Evolutionary conservation across 1,140 invertebrate species (phyloP), one percentile per base, ranked within the genome.

Genomic region (Acyrthosiphon pisum): DNA sequence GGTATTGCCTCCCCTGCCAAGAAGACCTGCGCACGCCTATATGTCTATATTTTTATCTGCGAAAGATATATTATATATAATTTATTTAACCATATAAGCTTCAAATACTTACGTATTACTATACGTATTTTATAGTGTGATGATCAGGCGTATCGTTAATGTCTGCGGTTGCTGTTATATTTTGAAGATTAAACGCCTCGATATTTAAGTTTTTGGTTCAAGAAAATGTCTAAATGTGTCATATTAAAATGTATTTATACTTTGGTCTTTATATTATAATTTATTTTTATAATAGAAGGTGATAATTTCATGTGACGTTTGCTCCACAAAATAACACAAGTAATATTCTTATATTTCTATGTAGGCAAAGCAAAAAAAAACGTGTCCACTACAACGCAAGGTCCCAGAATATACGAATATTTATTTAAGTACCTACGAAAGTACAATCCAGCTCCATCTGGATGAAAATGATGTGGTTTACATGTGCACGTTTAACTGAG

Each of bases 381-480:
- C 87, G 87, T 48, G 86, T 44, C 37, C 83, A 41, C 41, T 86
- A 86, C 60, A 76, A 76, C 60, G 60, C 60, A 76, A 76, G 60
- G 60, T 35, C 60, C n/a, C 60, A n/a, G 14, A 18, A n/a, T 35
- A n/a, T n/a, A 76, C 60, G 60, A 18, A 76, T 76, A 76, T 20
- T 76, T 76, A 76, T 76, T 76, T 76, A 76, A 76, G 60, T 76
- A 76, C n/a, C 30, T 6, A 30, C 23, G 11, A 46, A 86, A 44
- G 83, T 86, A 86, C 23, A 46, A 44, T 4, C 41, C 60, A n/a
- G 14, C 37, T 86, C 37, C 9, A 30, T 2, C 41, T 46, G 8
- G 23, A 46, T 9, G 9, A 26, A 44, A 86, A 86, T 44, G 2
- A 84, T 30, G 37, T 30, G 35, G 83, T 44, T 84, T 37, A 41